Percentiles rank a stretch among this genome's conserved stretches.
phyloP scores from a whole-genome alignment of 2,888 invertebrate species.

The Calameuta idolon region DNA sequence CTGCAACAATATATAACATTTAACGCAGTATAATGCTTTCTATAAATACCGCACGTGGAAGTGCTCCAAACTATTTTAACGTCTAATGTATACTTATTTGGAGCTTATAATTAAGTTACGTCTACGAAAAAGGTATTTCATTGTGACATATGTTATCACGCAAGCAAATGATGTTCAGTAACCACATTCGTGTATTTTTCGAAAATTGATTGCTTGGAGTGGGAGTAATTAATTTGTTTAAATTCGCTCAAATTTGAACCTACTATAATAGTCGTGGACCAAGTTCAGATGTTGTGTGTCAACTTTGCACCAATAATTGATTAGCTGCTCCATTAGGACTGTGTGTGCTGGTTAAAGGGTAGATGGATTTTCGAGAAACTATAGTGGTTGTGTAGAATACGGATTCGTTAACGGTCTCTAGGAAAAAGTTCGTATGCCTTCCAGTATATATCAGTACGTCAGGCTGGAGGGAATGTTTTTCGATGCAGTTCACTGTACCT shows the following conservation, averaged over 20 bases:
- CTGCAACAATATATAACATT: neutral
- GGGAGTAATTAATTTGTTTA: neutral
- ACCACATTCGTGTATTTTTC: neutral
- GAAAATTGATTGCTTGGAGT: neutral
- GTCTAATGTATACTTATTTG: neutral
- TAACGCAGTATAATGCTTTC: neutral
- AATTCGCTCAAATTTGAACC: neutral
- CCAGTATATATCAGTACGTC: neutral
- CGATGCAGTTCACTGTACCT: neutral
- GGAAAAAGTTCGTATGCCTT: neutral
- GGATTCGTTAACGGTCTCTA: neutral
- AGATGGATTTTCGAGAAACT: neutral
- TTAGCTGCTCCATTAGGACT: neutral
- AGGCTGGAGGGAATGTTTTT: neutral
- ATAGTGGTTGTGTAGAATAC: neutral
- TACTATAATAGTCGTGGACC: neutral
- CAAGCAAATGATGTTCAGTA: neutral
- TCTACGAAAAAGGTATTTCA: neutral
- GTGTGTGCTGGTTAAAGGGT: neutral
- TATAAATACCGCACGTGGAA: neutral
- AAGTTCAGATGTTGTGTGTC: neutral
- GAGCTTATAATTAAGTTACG: neutral
- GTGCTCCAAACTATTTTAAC: neutral
- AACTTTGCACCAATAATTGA: neutral
- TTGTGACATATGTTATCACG: neutral